Percentiles rank a stretch among this genome's conserved stretches.
These are phyloP conservation scores for Pogonocherus hispidulus DNA, from an alignment of 2,888 invertebrate genomes.

Conservation along the genomic window DNA sequence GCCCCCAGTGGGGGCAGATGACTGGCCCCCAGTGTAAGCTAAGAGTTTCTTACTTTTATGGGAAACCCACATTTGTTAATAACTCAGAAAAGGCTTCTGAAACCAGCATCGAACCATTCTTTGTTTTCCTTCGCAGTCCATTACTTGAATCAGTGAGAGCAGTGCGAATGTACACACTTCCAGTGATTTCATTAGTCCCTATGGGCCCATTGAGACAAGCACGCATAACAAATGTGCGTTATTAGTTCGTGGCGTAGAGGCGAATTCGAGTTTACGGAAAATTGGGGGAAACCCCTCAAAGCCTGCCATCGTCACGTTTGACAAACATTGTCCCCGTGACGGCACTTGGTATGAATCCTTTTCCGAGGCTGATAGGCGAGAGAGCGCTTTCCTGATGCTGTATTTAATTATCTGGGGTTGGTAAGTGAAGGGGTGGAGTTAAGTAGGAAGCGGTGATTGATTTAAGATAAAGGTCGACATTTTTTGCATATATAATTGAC, in stretches of 20 bases:
- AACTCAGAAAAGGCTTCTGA: conserved; percentile 12
- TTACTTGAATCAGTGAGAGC: conserved; percentile 31
- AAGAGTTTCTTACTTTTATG: no score
- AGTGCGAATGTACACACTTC: conserved; percentile 45
- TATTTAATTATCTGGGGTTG: conserved; percentile 25
- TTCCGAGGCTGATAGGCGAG: not conserved
- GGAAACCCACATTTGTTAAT: conserved; percentile 21
- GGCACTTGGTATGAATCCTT: conserved; percentile 39
- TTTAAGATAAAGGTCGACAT: not conserved
- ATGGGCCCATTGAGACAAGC: conserved; percentile 47
- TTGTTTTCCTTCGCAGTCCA: conserved; percentile 23
- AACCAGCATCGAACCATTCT: conserved; percentile 1
- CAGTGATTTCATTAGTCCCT: conserved; percentile 51
- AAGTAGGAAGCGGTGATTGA: not conserved
- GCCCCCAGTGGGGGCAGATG: no score
- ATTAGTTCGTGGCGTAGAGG: conserved; percentile 35
- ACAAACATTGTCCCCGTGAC: conserved; percentile 56
- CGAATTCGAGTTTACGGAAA: conserved; percentile 28
- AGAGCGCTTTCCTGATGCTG: not conserved
- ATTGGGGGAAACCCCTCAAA: conserved; percentile 42
- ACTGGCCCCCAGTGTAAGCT: no score
- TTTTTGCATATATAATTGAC: not conserved
- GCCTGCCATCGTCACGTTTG: conserved; percentile 57
- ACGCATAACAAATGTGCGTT: conserved; percentile 53
- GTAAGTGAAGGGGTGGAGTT: not conserved